Base-by-base conservation (phyloP, 2,888 invertebrate species). In the Idaea aversata region DNA sequence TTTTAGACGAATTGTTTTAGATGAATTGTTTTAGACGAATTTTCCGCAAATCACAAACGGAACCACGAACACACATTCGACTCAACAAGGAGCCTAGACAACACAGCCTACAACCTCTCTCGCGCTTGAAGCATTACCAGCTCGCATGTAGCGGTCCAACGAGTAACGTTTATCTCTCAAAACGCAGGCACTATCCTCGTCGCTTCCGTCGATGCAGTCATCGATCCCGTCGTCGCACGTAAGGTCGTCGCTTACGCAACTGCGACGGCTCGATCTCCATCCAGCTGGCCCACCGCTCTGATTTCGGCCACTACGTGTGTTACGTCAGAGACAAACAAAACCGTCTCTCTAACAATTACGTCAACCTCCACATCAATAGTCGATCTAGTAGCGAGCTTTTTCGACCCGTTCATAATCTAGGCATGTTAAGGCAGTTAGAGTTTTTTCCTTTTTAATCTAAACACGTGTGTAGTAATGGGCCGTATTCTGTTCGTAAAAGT, bases 271-370 rank as follows among this genome's bases (percentile, higher is more conserved):
- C 91, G 7, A 84, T 93, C 67, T 84, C 75, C 81, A 90, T 93
- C 74, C 81, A 79, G 69, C 78, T 81, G 57, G 94, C 97, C 0
- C 94, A 94, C 76, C 88, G 90, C 47, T 94, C 94, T 57, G 97
- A 98, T 87, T 94, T 94, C 71, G 98, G 98, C 65, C 94, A 94
- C 75, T 98, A 98, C 87, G 94, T 96, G 74, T 98, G 98, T 89
- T 94, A 95, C 80, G 94, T 95, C 57, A 77, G 76, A 70, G 90
- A 91, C 68, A 84, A 81, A 60, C 84, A 88, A 60, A 91, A 90
- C 70, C 93, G 94, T 64, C 80, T 88, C 57, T 91, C 93, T 71
- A 94, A 91, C 80, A 95, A 96, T 90, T 95, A 95, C 90, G 94
- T 97, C 87, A 95, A 96, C 82, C 94, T 97, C 61, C 94, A 93